These are phyloP conservation scores for Herminia tarsipennalis DNA, from an alignment of 2,888 invertebrate species.

Conservation along the genomic window DNA sequence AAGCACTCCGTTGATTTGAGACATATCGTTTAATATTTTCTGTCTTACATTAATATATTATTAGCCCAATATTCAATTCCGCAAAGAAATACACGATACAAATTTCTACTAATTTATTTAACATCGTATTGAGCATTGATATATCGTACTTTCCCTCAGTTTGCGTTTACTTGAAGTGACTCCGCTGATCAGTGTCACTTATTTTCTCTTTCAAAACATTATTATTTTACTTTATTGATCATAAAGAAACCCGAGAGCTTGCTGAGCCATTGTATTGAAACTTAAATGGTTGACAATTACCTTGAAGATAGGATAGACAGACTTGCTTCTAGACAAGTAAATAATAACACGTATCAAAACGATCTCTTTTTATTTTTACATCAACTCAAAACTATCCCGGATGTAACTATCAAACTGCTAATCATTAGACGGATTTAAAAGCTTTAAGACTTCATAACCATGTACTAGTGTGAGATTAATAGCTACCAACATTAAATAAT, in stretches of 20 bases:
- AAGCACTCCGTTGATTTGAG: no score
- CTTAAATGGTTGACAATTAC: not conserved
- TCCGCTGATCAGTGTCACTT: slow-evolving; percentile 12
- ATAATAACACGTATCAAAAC: not conserved
- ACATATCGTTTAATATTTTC: no score
- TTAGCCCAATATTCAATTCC: no score
- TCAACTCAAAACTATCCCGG: no score
- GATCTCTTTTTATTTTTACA: no score
- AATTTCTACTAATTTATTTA: slow-evolving; percentile 32
- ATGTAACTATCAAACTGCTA: no score
- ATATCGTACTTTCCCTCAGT: slow-evolving; percentile 24
- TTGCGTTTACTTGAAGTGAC: slow-evolving; percentile 10
- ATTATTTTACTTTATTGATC: slow-evolving; percentile 4
- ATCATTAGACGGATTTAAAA: no score
- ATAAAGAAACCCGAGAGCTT: not conserved
- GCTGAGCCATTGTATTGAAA: not conserved
- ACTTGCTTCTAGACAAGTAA: not conserved
- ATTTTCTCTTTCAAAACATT: slow-evolving; percentile 24
- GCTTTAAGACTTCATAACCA: no score
- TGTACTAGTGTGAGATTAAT: no score
- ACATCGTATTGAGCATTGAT: slow-evolving; percentile 10
- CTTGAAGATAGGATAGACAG: not conserved
- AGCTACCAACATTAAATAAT: no score
- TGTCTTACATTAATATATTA: no score
- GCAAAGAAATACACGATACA: no score